Conservation (phyloP, 2,797 vertebrate species). For the Malurus leucopterus region DNA sequence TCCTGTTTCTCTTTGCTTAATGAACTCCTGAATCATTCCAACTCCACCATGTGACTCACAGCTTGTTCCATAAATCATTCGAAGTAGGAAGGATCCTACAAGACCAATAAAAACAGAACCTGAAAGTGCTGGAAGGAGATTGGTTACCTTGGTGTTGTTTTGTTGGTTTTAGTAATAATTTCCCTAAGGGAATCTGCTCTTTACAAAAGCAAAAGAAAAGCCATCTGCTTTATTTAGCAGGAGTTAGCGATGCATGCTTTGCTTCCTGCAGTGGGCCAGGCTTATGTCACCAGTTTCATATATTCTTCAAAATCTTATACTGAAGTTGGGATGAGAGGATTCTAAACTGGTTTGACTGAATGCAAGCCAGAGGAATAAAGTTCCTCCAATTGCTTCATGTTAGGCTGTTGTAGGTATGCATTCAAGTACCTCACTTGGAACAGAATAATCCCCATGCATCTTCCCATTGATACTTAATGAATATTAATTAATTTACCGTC, state of each 20-base stretch:
- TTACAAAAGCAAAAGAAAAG: constrained; percentile 3
- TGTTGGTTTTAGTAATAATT: background rate
- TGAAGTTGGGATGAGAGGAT: background rate
- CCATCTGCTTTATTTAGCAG: constrained; percentile 38
- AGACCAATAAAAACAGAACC: constrained; percentile 59
- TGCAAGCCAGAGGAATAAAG: background rate
- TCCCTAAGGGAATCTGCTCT: constrained; percentile 4
- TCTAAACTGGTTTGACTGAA: background rate
- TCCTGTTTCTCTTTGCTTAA: constrained; percentile 53
- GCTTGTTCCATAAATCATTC: constrained; percentile 52
- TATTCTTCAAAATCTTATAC: background rate
- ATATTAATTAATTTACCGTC: background rate
- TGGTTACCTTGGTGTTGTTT: background rate
- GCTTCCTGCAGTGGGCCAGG: background rate
- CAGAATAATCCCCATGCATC: background rate
- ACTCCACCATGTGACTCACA: constrained; percentile 16
- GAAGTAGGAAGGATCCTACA: constrained; percentile 16
- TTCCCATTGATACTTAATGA: background rate
- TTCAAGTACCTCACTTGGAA: background rate
- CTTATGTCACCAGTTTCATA: constrained; percentile 15
- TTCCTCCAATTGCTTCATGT: background rate
- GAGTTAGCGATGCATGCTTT: background rate
- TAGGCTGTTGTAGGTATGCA: background rate
- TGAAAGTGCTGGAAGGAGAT: constrained; percentile 14
- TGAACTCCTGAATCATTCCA: constrained; percentile 57